Evolutionary conservation across 2,797 vertebrate species (phyloP).

Genomic region (Tokudaia tokunoshimensis): DNA sequence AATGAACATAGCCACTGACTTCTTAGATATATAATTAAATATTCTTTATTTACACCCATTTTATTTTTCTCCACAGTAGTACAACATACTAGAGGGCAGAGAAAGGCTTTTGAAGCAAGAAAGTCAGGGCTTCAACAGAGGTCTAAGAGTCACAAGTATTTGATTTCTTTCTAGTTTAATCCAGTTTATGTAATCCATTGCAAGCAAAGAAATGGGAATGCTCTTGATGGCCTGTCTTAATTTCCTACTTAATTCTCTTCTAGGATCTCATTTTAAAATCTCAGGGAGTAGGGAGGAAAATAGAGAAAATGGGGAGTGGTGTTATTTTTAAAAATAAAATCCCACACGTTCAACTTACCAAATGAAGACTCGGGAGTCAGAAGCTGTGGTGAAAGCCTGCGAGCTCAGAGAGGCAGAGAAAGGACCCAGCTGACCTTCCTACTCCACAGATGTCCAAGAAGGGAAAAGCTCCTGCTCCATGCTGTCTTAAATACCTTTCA

Average conservation of each 20-base stretch:
- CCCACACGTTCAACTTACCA: not conserved
- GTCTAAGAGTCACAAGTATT: not conserved
- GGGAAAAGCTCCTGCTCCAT: not conserved
- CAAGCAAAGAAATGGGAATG: not conserved
- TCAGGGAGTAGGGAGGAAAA: not conserved
- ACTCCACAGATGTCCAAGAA: not conserved
- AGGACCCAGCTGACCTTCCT: not conserved
- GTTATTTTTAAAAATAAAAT: not conserved
- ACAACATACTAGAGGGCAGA: not conserved
- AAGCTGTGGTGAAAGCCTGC: not conserved
- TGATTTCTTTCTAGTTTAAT: not conserved
- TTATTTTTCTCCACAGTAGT: constrained; percentile 68
- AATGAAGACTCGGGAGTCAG: not conserved
- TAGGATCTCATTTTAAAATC: constrained; percentile 12
- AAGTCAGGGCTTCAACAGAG: not conserved
- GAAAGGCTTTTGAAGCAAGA: not conserved
- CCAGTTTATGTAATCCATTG: not conserved
- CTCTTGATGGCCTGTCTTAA: not conserved
- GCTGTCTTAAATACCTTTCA: not conserved
- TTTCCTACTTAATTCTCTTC: constrained; percentile 21
- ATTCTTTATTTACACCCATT: constrained; percentile 62
- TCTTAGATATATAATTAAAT: constrained; percentile 69
- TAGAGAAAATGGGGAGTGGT: not conserved
- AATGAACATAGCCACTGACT: constrained; percentile 66
- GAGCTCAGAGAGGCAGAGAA: not conserved